A percentile compares a stretch with the other conserved stretches of the same genome.
Conservation (phyloP, 1,140 invertebrate species). For the Camponotus floridanus region DNA sequence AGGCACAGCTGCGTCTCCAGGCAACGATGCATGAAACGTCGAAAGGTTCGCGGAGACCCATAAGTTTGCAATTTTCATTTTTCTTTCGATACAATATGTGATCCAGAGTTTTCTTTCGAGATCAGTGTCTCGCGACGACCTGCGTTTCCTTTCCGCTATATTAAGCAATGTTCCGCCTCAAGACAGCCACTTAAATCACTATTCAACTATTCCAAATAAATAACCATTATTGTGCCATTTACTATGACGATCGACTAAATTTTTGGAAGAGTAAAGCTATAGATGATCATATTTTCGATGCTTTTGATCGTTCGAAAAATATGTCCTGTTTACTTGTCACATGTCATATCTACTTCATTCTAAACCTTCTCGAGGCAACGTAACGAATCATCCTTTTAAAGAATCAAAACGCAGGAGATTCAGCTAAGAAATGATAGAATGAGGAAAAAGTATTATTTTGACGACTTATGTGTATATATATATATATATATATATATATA, state of each 20-base stretch:
- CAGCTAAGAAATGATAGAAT: not conserved
- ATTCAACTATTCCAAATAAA: slow-evolving; percentile 76
- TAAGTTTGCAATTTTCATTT: slow-evolving; percentile 82
- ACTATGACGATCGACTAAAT: slow-evolving; percentile 40
- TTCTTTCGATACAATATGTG: slow-evolving; percentile 61
- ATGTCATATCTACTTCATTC: slow-evolving; percentile 59
- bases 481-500: too few relatives aligned
- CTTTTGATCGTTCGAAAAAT: slow-evolving; percentile 20
- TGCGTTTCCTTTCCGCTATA: slow-evolving; percentile 73
- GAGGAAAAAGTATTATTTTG: slow-evolving; percentile 28
- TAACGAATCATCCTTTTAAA: slow-evolving; percentile 40
- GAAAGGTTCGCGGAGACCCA: slow-evolving; percentile 59
- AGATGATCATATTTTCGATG: slow-evolving; percentile 65
- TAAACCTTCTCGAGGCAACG: slow-evolving; percentile 12
- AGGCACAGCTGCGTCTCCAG: slow-evolving; percentile 56
- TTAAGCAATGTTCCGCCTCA: slow-evolving; percentile 74
- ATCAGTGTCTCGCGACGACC: slow-evolving; percentile 25
- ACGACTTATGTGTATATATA: not conserved
- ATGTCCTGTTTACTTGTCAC: slow-evolving; percentile 67
- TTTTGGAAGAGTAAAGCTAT: slow-evolving; percentile 2
- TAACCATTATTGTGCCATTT: slow-evolving; percentile 77
- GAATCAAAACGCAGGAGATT: not conserved
- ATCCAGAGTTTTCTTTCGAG: slow-evolving; percentile 68
- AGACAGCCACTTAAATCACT: slow-evolving; percentile 54
- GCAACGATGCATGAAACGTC: slow-evolving; percentile 51